A percentile compares a stretch with the other conserved stretches of the same genome.
phyloP scores from a whole-genome alignment of 2,797 vertebrate genomes.

The Malacoraja senta region DNA sequence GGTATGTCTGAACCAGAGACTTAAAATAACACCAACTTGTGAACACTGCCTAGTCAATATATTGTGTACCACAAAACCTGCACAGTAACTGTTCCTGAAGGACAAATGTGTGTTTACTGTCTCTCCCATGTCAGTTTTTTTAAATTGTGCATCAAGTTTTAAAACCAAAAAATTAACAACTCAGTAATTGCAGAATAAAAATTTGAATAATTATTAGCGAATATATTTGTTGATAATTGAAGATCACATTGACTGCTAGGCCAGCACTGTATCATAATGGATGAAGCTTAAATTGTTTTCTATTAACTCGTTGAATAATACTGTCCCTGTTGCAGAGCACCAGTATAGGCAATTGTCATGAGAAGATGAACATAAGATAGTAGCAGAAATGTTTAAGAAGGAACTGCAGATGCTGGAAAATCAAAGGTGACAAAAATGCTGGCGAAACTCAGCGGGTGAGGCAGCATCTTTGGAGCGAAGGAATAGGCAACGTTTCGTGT shows the following conservation, averaged over 20 bases:
- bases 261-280: not conserved
- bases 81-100: not conserved
- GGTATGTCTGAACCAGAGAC: constrained; percentile 54
- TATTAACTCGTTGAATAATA: not conserved
- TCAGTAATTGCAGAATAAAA: not conserved
- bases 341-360: not conserved
- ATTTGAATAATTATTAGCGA: not conserved
- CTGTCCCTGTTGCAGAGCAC: not conserved
- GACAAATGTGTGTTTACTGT: not conserved
- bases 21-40: not conserved
- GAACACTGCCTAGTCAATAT: not conserved
- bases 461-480: too few species aligned
- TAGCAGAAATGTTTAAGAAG: too few species aligned
- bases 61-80: not conserved
- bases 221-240: not conserved
- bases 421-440: too few species aligned
- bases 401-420: too few species aligned
- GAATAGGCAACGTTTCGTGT: too few species aligned
- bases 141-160: not conserved
- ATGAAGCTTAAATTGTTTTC: not conserved
- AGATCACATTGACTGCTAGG: not conserved
- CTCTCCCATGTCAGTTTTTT: not conserved
- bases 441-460: too few species aligned
- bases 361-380: not conserved
- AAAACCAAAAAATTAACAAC: not conserved